Base-by-base conservation (phyloP, 2,888 invertebrate genomes). In the Agriopis leucophaearia region DNA sequence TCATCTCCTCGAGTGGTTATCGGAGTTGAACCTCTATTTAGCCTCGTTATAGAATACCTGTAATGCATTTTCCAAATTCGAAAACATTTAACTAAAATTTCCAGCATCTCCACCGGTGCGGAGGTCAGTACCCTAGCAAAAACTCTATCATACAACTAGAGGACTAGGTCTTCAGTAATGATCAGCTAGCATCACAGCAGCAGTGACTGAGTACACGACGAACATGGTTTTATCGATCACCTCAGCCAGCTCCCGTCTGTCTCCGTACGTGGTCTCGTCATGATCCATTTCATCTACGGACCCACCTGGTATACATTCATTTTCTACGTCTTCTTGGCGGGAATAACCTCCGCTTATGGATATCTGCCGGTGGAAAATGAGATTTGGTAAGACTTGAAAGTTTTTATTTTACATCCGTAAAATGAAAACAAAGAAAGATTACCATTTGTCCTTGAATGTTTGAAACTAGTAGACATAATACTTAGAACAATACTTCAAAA, bases 261-360 rank as follows among this genome's bases (percentile, higher is more conserved):
- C 87, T 1, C 84, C 83, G 44, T 79, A 81, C 1, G 74, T 75
- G 38, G 69, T 73, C 1, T 64, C 72, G 1, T 92, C 92, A 18
- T 80, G 80, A 59, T 91, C 85, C 91, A 92, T 91, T 64, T 90
- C 90, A 76, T 91, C 92, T 0, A 91, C 65, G 0, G 64, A 59
- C 6, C 56, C 59, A 0, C 27, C 51, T 8, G 45, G 35, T 0
- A 35, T 13, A 10, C 51, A 60, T 3, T 78, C 74, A 0, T 77
- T 73, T 0, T 87, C 88, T 0, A 87, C 87, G 9, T 91, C 91
- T 60, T 89, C 88, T 73, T 88, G 86, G 0, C 79, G 69, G 0
- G 76, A 71, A 61, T 85, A 89, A 0, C 80, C 88, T 56, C 90
- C 89, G 50, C 88, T 88, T 9, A 88, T 72, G 0, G 86, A 82